These are phyloP conservation scores for Ecliptopera silaceata DNA, from an alignment of 2,888 invertebrate genomes.

Conservation along the genomic window DNA sequence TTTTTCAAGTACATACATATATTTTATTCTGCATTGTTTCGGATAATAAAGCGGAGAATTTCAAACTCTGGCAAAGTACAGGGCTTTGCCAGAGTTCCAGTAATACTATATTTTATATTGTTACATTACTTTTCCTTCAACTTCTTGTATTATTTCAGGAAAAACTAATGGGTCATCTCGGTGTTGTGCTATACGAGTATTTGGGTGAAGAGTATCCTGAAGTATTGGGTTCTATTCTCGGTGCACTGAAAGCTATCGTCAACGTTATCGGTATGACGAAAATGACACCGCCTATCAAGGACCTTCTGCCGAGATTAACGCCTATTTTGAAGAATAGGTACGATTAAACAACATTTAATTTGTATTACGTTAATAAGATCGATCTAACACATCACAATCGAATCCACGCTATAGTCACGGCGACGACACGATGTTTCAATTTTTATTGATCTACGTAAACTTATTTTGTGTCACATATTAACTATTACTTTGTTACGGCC, in stretches of 20 bases:
- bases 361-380: background rate
- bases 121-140: background rate
- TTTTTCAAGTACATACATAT: too few relatives aligned
- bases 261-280: slow-evolving; percentile 99
- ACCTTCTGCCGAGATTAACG: slow-evolving; percentile 96
- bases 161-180: slow-evolving; percentile 99
- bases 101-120: too few relatives aligned
- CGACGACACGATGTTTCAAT: too few relatives aligned
- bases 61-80: too few relatives aligned
- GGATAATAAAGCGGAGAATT: too few relatives aligned
- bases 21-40: too few relatives aligned
- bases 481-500: too few relatives aligned
- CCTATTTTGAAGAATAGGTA: slow-evolving; percentile 99
- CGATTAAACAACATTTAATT: slow-evolving; percentile 1
- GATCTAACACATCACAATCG: too few relatives aligned
- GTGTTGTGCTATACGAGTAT: slow-evolving; percentile 99
- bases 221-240: slow-evolving; percentile 98
- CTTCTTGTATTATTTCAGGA: slow-evolving; percentile 82
- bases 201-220: slow-evolving; percentile 99
- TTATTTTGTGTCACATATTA: too few relatives aligned
- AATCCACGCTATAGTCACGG: too few relatives aligned
- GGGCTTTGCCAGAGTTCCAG: too few relatives aligned
- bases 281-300: slow-evolving; percentile 99
- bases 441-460: too few relatives aligned
- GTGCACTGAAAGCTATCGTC: slow-evolving; percentile 99